Percentiles rank a stretch among this genome's conserved stretches.
phyloP scores from a whole-genome alignment of 2,888 invertebrate species.

The Leptinotarsa peninsularis region DNA sequence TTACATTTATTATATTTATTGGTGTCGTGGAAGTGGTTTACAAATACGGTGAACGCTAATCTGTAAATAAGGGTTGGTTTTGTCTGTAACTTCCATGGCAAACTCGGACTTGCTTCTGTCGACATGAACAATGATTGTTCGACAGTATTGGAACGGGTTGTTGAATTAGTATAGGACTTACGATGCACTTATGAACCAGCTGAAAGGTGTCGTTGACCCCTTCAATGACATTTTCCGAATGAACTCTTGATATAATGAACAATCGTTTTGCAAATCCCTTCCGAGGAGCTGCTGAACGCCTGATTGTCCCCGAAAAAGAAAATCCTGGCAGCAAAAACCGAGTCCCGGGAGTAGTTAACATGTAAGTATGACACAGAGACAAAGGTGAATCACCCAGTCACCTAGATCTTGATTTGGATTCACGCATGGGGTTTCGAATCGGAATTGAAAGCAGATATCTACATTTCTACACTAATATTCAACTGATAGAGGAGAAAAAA shows the following conservation, averaged over 20 bases:
- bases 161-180: background rate
- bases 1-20: background rate
- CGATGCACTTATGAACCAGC: background rate
- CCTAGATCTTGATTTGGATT: conserved; percentile 3
- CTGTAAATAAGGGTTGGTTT: background rate
- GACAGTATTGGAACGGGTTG: background rate
- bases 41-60: background rate
- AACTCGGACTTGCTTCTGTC: too few relatives aligned
- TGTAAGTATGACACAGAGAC: conserved; percentile 12
- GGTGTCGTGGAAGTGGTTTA: conserved; percentile 7
- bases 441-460: background rate
- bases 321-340: background rate
- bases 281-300: background rate
- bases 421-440: background rate
- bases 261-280: background rate
- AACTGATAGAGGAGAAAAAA: too few relatives aligned
- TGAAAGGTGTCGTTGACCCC: conserved; percentile 12
- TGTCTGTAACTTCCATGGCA: too few relatives aligned
- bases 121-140: background rate
- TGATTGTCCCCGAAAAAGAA: background rate
- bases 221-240: conserved; percentile 3
- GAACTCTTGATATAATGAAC: background rate
- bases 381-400: conserved; percentile 20
- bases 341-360: background rate
- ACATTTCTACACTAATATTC: too few relatives aligned